Percentiles rank a stretch among this genome's conserved stretches.
These are phyloP conservation scores for Camponotus vicinus DNA, from an alignment of 1,140 invertebrate genomes.

Conservation along the genomic window DNA sequence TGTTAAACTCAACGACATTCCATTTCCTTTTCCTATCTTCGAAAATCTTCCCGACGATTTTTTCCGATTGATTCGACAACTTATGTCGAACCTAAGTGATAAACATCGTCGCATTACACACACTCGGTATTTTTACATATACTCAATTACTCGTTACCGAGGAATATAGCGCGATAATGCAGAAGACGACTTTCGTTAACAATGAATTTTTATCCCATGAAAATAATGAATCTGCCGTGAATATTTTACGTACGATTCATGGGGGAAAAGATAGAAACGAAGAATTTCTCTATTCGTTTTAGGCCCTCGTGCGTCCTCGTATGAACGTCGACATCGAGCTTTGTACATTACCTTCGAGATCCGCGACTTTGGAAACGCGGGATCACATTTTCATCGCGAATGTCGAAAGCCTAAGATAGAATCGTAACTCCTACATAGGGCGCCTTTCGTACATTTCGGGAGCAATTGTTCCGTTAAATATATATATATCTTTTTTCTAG, in stretches of 20 bases:
- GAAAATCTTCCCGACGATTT: not conserved
- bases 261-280: slow-evolving; percentile 6
- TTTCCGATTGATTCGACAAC: not conserved
- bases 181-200: not conserved
- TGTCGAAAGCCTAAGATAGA: slow-evolving; percentile 27
- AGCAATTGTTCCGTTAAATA: not conserved
- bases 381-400: slow-evolving; percentile 63
- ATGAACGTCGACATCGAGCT: slow-evolving; percentile 70
- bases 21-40: slow-evolving; percentile 26
- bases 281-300: slow-evolving; percentile 57
- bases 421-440: not conserved
- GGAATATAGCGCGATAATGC: not conserved
- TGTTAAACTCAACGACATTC: not conserved
- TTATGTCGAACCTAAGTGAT: not conserved
- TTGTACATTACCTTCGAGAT: slow-evolving; percentile 61
- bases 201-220: slow-evolving; percentile 10
- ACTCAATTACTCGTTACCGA: not conserved
- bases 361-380: slow-evolving; percentile 53
- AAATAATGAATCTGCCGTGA: slow-evolving; percentile 7
- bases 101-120: not conserved
- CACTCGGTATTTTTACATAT: not conserved
- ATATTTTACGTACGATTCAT: not conserved
- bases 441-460: slow-evolving; percentile 51
- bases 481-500: not conserved
- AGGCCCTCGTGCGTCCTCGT: slow-evolving; percentile 73